Conservation (phyloP, 1,140 invertebrate species). For the Drosophila nigromelanica region DNA sequence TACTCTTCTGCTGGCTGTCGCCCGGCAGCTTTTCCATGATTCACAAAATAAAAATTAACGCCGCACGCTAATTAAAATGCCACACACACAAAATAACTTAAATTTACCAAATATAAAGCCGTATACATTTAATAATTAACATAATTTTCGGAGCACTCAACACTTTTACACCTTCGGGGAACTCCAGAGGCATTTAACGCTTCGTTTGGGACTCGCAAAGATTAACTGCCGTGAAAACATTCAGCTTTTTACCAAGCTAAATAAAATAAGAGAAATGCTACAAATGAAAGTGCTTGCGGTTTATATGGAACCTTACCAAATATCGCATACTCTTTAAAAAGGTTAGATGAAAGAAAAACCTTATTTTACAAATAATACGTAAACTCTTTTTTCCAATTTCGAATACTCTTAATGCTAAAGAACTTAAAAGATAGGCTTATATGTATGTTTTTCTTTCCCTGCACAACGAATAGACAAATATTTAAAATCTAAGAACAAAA, state of each 20-base stretch:
- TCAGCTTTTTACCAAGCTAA: conserved; percentile 46
- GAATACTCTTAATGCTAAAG: neutral
- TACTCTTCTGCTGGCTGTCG: conserved; percentile 9
- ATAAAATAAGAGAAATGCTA: conserved; percentile 29
- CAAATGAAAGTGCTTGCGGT: conserved; percentile 4
- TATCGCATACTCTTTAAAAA: neutral
- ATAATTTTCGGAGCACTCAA: conserved; percentile 70
- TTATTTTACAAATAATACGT: neutral
- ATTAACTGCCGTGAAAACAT: conserved; percentile 80
- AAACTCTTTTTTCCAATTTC: neutral
- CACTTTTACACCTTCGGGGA: conserved; percentile 72
- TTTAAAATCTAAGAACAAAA: neutral
- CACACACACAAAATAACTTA: conserved; percentile 72
- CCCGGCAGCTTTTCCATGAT: conserved; percentile 49
- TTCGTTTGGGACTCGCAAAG: conserved; percentile 65
- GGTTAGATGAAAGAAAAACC: neutral
- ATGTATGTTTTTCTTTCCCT: too few relatives aligned
- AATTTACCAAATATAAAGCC: conserved; percentile 50
- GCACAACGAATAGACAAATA: neutral
- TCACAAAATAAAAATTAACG: conserved; percentile 68
- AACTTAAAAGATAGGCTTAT: neutral
- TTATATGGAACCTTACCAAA: neutral
- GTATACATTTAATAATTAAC: conserved; percentile 74
- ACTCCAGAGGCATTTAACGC: conserved; percentile 66
- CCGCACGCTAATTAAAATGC: conserved; percentile 75